These are phyloP conservation scores for Phalloptychus januarius DNA, from an alignment of 2,797 vertebrate genomes.

Conservation along the genomic window DNA sequence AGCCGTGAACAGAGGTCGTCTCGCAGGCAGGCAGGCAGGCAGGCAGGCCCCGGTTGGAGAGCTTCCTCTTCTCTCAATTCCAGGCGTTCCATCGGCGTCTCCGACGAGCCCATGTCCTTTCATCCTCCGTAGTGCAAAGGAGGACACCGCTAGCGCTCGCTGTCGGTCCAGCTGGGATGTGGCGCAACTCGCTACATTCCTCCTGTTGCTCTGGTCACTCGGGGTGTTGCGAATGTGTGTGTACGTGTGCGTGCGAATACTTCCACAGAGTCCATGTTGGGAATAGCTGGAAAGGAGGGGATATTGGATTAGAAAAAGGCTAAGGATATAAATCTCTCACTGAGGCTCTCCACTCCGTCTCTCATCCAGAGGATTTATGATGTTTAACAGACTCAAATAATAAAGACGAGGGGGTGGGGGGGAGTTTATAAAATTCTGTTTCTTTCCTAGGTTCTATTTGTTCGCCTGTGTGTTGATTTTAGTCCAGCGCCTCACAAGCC, in stretches of 20 bases:
- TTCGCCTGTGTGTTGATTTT: slow-evolving; percentile 55
- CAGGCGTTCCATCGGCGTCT: slow-evolving; percentile 74
- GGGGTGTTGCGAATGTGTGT: slow-evolving; percentile 62
- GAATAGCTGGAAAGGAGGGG: slow-evolving; percentile 70
- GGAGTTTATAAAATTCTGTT: slow-evolving; percentile 65
- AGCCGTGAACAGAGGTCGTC: slow-evolving; percentile 73
- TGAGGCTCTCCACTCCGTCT: slow-evolving; percentile 74
- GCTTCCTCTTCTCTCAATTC: slow-evolving; percentile 78
- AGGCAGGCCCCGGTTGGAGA: slow-evolving; percentile 73
- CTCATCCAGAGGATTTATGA: slow-evolving; percentile 76
- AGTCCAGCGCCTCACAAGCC: slow-evolving; percentile 38
- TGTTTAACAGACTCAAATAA: slow-evolving; percentile 77
- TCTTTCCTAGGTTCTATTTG: slow-evolving; percentile 48
- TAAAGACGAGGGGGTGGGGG: slow-evolving; percentile 48
- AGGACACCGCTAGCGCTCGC: slow-evolving; percentile 74
- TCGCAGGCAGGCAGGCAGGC: slow-evolving; percentile 70
- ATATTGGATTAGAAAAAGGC: slow-evolving; percentile 79
- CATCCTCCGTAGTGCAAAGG: slow-evolving; percentile 75
- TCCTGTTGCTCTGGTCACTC: slow-evolving; percentile 79
- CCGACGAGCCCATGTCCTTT: slow-evolving; percentile 76
- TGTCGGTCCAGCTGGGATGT: slow-evolving; percentile 81
- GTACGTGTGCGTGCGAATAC: slow-evolving; percentile 24
- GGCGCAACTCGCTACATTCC: slow-evolving; percentile 78
- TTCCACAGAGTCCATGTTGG: slow-evolving; percentile 69
- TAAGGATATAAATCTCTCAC: slow-evolving; percentile 76